Base-by-base conservation (phyloP, 2,888 invertebrate genomes). In the Aphodius granarius region DNA sequence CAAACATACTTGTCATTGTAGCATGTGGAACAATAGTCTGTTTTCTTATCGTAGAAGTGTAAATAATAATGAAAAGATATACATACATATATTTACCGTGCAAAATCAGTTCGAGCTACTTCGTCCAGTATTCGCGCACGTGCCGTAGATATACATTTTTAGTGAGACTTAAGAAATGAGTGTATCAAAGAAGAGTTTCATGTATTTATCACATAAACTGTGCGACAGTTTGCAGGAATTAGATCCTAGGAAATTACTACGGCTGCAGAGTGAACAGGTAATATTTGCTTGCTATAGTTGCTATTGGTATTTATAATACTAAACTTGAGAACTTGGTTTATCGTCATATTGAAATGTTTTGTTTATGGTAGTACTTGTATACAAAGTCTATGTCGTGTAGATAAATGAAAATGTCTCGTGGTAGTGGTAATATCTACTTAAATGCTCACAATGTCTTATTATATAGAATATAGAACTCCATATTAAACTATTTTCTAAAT, bases 221-320 rank as follows among this genome's bases (percentile, higher is more conserved):
- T 73, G 78, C 63, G 74, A 68, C 68, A 86, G 85, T 79, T 80
- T 85, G 5, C 83, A 85, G 71, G 85, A 85, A 65, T 73, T 86
- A 63, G 83, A 85, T 77, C 83, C 84, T 0, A 79, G 80, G 71
- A 82, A 80, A 43, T 78, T 82, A 63, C 78, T 85, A 19, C 81
- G 81, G 78, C 81, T 79, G 63, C 76, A 78, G 43, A 72, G 72
- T 15, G 73, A 78, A 62, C 74, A 78, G 79, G 83, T 83, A 80
- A 78, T 78, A 71, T 75, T 74, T 70, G 78, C 22, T 22, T 4
- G n/a, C n/a, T n/a, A n/a, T n/a, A n/a, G n/a, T 73, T 73, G 78
- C 66, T 78, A 80, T 74, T 79, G 80, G 43, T 43, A 13, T 6
- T 43, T 2, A 43, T 43, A 2, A 43, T 43, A 9, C 13, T 0